Evolutionary conservation across 2,797 vertebrate species (phyloP), one percentile per base, ranked within the genome.

Genomic region (Harpagifer antarcticus): DNA sequence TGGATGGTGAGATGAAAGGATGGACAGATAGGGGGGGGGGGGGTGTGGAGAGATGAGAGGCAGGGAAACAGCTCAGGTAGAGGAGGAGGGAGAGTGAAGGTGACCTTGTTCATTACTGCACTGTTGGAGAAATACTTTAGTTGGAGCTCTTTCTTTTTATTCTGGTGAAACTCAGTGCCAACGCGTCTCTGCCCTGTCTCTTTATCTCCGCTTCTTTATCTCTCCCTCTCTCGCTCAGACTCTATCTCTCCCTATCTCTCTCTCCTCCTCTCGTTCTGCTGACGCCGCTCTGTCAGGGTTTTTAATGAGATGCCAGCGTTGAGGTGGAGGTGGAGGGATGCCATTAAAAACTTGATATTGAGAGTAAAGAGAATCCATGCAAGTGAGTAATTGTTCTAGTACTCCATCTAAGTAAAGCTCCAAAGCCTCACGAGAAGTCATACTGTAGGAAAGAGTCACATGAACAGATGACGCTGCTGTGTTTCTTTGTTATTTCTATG

Each of bases 271-370:
- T 81, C 68, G 70, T 89, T 91, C 80, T 79, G 91, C 91, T 92
- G 93, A 93, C 78, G 67, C 83, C 77, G 85, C 85, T 86, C 81
- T 87, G 90, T 91, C 88, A 88, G 77, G 83, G 72, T 72, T 89
- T 92, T 92, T 92, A 91, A 92, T 92, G 88, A 93, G 91, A 91
- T 90, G 90, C 89, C 86, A 83, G 81, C 45, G 60, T 93, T 90
- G 86, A 91, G 90, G 89, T 37, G 82, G 67, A 88, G 87, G 75
- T 79, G 58, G 84, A 81, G 84, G 72, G 78, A 82, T 76, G 86
- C 76, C 84, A 83, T 88, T 80, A 79, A 85, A 76, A 79, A 76
- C 64, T 50, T 78, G 78, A 84, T 83, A 69, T 74, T 81, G 61
- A 67, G 64, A 74, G 66, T 59, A 37, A 74, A 78, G 74, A 19